Conservation (phyloP, 1,140 invertebrate genomes). For the Prorops nasuta region DNA sequence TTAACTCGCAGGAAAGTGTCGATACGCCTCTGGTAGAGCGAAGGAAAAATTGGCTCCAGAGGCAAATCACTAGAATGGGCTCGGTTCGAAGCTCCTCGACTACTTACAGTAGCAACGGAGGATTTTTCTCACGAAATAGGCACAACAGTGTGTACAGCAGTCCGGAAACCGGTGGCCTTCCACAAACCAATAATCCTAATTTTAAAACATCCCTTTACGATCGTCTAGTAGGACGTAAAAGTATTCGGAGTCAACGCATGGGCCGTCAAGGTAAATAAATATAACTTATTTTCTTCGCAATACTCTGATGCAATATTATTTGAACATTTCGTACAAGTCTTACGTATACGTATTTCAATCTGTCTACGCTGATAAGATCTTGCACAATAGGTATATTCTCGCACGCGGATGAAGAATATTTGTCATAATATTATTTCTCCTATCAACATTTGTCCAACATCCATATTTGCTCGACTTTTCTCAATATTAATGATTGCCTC, state of each 20-base stretch:
- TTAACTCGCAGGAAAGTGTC: slow-evolving; percentile 71
- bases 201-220: slow-evolving; percentile 80
- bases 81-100: slow-evolving; percentile 79
- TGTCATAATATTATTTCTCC: too few species aligned
- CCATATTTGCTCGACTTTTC: too few species aligned
- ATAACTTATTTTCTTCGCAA: neutral
- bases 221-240: slow-evolving; percentile 75
- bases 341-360: too few species aligned
- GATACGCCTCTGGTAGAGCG: slow-evolving; percentile 81
- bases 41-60: slow-evolving; percentile 83
- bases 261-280: slow-evolving; percentile 63
- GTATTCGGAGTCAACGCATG: slow-evolving; percentile 66
- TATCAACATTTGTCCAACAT: too few species aligned
- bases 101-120: slow-evolving; percentile 74
- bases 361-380: too few species aligned
- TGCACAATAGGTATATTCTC: too few species aligned
- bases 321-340: too few species aligned
- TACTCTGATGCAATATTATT: too few species aligned
- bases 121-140: slow-evolving; percentile 70
- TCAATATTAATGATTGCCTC: too few species aligned
- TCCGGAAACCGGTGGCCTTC: slow-evolving; percentile 65
- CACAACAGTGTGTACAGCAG: slow-evolving; percentile 77
- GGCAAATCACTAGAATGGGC: slow-evolving; percentile 79
- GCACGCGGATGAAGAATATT: too few species aligned
- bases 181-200: slow-evolving; percentile 47